Evolutionary conservation across 1,140 invertebrate species (phyloP), one percentile per base, ranked within the genome.

Genomic region (Cyclina sinensis): DNA sequence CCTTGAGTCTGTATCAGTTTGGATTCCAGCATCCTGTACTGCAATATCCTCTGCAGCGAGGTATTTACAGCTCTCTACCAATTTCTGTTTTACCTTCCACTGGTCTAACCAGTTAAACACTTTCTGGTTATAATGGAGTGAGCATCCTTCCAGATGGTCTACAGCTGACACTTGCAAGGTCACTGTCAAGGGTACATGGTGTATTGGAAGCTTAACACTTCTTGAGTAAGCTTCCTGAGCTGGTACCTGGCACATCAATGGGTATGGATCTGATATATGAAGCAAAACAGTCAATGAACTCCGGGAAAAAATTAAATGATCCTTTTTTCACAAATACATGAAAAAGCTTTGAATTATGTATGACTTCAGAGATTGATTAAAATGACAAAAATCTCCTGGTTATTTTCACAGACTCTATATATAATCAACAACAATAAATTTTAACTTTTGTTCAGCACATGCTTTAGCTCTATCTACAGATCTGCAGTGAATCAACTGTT

Each of bases 191-290:
- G 35, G 62, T 24, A 82, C n/a, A 48, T 46, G 59, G 39, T 82
- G 62, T 32, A 37, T 32, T 1, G 80, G 59, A 0, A 68, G 46
- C 4, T 35, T 65, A 7, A 82, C 39, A 46, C 16, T 30, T 46
- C 32, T 37, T 68, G 59, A 16, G 27, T 82, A 35, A 9, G n/a
- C 16, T 12, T 30, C 39, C 14, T 5, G 9, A 18, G 57, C 7
- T 30, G 59, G 24, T 11, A 65, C 21, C n/a, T 68, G 59, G 24
- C 80, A 82, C 35, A 39, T 57, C 39, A 82, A 39, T 0, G 80
- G 59, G 51, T 62, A 68, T 2, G 80, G 80, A 82, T 82, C 80
- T 82, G 80, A n/a, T n/a, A n/a, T n/a, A n/a, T n/a, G n/a, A n/a
- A n/a, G n/a, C n/a, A n/a, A n/a, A n/a, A n/a, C n/a, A n/a, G n/a